phyloP scores from a whole-genome alignment of 2,113 vertebrate genomes.

The Canis aureus region DNA sequence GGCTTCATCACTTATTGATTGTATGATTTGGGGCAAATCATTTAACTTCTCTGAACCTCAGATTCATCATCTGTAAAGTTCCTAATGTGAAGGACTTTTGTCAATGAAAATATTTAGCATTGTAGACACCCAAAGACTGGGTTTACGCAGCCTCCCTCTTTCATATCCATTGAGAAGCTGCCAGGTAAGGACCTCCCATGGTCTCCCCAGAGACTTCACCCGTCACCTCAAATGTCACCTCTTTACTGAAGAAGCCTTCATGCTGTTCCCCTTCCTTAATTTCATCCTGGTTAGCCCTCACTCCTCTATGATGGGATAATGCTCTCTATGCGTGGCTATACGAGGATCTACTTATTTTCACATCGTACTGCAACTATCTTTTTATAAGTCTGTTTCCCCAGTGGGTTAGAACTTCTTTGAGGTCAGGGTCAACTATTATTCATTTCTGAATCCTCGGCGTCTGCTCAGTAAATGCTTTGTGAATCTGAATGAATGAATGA shows the following conservation, averaged over 20 bases:
- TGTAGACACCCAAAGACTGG: fast-evolving
- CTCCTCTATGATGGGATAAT: fast-evolving
- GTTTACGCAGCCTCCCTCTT: background rate
- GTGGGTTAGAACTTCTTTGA: background rate
- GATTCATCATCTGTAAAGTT: background rate
- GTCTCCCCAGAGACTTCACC: background rate
- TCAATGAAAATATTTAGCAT: fast-evolving
- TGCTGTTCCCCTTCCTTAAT: background rate
- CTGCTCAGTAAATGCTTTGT: background rate
- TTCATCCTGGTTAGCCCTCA: background rate
- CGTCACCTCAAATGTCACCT: background rate
- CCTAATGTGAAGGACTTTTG: background rate
- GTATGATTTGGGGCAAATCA: background rate
- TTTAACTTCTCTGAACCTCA: background rate
- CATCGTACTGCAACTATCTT: too few species aligned
- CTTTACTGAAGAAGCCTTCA: background rate
- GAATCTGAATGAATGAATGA: background rate
- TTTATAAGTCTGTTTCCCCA: background rate
- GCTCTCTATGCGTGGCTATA: fast-evolving
- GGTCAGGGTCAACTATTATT: background rate
- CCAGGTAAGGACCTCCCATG: background rate
- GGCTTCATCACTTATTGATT: background rate
- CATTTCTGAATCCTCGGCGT: background rate
- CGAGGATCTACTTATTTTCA: fast-evolving
- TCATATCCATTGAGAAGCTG: background rate